These are phyloP conservation scores for Gadus chalcogrammus DNA, from an alignment of 2,113 vertebrate species.

Conservation along the genomic window DNA sequence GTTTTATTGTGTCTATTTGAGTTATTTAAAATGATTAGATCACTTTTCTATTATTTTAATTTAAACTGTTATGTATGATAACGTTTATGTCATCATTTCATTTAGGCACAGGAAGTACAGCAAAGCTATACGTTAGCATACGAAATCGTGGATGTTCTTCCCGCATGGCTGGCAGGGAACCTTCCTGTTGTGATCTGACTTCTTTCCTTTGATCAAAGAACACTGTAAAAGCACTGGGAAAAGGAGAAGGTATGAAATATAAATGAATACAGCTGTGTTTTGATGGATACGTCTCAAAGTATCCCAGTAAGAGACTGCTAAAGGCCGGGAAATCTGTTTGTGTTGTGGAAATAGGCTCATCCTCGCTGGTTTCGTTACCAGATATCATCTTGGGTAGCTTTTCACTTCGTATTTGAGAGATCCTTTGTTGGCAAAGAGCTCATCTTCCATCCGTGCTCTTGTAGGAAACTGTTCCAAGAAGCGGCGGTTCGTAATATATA, in stretches of 20 bases:
- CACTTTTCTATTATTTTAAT: too few relatives aligned
- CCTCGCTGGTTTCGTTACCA: conserved; percentile 55
- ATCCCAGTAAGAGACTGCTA: conserved; percentile 74
- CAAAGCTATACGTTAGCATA: conserved; percentile 34
- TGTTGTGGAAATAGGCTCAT: conserved; percentile 72
- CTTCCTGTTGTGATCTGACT: conserved; percentile 73
- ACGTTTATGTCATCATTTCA: not conserved
- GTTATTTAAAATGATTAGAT: conserved; percentile 4
- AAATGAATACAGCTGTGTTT: conserved; percentile 75
- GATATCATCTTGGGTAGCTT: conserved; percentile 64
- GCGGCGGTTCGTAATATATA: conserved; percentile 59
- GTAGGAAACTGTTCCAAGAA: conserved; percentile 56
- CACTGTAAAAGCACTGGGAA: conserved; percentile 72
- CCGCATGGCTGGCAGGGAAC: conserved; percentile 68
- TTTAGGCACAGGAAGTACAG: conserved; percentile 23
- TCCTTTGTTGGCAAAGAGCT: conserved; percentile 70
- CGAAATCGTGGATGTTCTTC: conserved; percentile 50
- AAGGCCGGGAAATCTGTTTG: conserved; percentile 75
- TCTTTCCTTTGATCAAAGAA: conserved; percentile 74
- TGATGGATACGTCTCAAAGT: conserved; percentile 74
- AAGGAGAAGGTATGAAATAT: conserved; percentile 77
- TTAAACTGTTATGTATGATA: too few relatives aligned
- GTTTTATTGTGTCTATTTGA: not conserved
- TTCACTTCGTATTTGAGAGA: conserved; percentile 68
- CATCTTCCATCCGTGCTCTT: conserved; percentile 54